Conservation (phyloP, 2,888 invertebrate genomes). For the Cerastis leucographa region DNA sequence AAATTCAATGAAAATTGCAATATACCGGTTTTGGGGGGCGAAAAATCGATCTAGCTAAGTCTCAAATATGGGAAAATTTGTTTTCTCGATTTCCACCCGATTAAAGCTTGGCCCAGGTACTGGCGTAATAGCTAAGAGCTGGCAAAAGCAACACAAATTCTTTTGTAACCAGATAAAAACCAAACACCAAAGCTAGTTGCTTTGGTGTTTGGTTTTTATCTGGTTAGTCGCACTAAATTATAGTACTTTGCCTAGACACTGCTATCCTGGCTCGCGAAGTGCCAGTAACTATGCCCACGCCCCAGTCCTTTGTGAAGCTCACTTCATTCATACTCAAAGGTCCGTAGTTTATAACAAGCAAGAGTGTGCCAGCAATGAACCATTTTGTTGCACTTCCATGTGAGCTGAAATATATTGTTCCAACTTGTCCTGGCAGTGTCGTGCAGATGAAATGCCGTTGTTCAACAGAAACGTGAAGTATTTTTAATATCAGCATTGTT, state of each 20-base stretch:
- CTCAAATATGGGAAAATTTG: too few species aligned
- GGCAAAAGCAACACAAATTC: neutral
- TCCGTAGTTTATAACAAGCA: conserved; percentile 62
- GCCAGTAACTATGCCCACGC: neutral
- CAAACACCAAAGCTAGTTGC: too few species aligned
- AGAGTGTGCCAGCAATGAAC: conserved; percentile 56
- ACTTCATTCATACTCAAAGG: conserved; percentile 29
- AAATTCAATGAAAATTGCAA: too few species aligned
- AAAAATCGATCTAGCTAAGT: too few species aligned
- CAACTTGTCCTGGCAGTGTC: conserved; percentile 60
- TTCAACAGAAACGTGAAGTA: conserved; percentile 48
- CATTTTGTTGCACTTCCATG: conserved; percentile 63
- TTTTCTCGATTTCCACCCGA: too few species aligned
- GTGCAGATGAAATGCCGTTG: conserved; percentile 54
- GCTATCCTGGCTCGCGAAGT: neutral
- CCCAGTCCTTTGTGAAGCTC: conserved; percentile 4
- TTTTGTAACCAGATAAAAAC: neutral
- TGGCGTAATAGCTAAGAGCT: neutral
- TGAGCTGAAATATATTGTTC: conserved; percentile 60
- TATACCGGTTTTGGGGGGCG: too few species aligned
- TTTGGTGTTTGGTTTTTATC: too few species aligned
- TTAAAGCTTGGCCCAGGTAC: too few species aligned
- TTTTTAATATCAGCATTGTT: conserved; percentile 61
- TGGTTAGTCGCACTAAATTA: too few species aligned
- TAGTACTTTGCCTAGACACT: neutral